Conservation (phyloP, 2,797 vertebrate species). For the Brachyalestes nurse region DNA sequence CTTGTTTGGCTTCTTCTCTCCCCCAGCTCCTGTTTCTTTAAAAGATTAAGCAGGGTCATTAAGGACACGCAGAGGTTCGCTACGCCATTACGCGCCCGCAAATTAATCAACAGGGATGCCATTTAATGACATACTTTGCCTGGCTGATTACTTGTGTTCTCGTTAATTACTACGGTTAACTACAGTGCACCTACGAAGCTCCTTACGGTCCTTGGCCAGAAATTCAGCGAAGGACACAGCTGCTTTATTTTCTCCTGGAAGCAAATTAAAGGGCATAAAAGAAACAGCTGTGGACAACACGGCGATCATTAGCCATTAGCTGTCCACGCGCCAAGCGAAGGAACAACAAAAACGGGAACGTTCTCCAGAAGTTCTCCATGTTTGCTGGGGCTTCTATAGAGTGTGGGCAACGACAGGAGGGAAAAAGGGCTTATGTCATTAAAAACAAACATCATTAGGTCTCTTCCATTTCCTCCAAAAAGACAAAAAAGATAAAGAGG, state of each 20-base stretch:
- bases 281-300: slow-evolving; percentile 74
- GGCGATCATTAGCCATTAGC: slow-evolving; percentile 67
- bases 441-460: slow-evolving; percentile 68
- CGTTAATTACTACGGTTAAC: slow-evolving; percentile 88
- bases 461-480: slow-evolving; percentile 70
- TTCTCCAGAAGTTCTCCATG: slow-evolving; percentile 46
- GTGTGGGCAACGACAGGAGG: background rate
- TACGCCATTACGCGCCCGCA: slow-evolving; percentile 82
- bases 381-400: background rate
- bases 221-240: slow-evolving; percentile 68
- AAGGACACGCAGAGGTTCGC: slow-evolving; percentile 83
- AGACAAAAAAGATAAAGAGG: slow-evolving; percentile 67
- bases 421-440: slow-evolving; percentile 67
- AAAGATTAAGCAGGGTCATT: slow-evolving; percentile 84
- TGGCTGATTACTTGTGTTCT: slow-evolving; percentile 86
- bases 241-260: slow-evolving; percentile 72
- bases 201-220: slow-evolving; percentile 75
- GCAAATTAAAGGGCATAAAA: slow-evolving; percentile 80
- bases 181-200: slow-evolving; percentile 81
- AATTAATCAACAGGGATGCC: slow-evolving; percentile 88
- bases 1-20: slow-evolving; percentile 23
- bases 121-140: slow-evolving; percentile 87
- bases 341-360: slow-evolving; percentile 65
- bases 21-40: slow-evolving; percentile 75
- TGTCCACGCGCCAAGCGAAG: background rate